Base-by-base conservation (phyloP, 2,113 vertebrate genomes). In the Cyprinodon brontotheroides region DNA sequence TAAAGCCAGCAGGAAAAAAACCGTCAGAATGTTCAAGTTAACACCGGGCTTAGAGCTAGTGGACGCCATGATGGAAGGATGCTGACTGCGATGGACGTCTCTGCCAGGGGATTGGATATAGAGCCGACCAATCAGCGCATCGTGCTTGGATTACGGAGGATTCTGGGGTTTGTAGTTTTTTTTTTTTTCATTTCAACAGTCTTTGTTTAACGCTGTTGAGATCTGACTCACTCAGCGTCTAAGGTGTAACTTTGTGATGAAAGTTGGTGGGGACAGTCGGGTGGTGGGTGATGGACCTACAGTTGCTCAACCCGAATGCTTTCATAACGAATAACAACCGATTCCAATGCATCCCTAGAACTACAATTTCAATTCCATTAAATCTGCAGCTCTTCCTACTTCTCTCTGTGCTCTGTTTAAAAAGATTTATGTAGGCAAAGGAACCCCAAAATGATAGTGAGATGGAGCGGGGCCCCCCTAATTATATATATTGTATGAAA, bases 31-130 rank as follows among this genome's bases (percentile, higher is more conserved):
- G 17, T 77, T 61, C 61, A 88, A 80, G 53, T 82, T 81, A 48
- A 71, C 17, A 38, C 45, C 3, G 39, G 64, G 48, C 80, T 86
- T 88, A 47, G 43, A 15, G 61, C 70, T 70, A 64, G 87, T 48
- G 77, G 83, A 72, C 90, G 92, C 92, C 92, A 93, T 93, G 83
- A 83, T 82, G 69, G 86, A 89, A 91, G 75, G 89, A 93, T 89
- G 87, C 88, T 86, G 77, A 68, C 53, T 40, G 65, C 41, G 3
- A 79, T 84, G 89, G 87, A 88, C 84, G 89, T 92, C 76, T 81
- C 53, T 1, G 65, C 38, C 11, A n/a, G n/a, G 10, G 1, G 75
- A 92, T 91, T 92, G 91, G 89, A 74, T 17, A 4, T 29, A 8
- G 45, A 14, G 0, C 38, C 2, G 53, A 64, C 92, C 90, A 92